These are phyloP conservation scores for Oncorhynchus gorbuscha DNA, from an alignment of 2,113 vertebrate species.

Conservation along the genomic window DNA sequence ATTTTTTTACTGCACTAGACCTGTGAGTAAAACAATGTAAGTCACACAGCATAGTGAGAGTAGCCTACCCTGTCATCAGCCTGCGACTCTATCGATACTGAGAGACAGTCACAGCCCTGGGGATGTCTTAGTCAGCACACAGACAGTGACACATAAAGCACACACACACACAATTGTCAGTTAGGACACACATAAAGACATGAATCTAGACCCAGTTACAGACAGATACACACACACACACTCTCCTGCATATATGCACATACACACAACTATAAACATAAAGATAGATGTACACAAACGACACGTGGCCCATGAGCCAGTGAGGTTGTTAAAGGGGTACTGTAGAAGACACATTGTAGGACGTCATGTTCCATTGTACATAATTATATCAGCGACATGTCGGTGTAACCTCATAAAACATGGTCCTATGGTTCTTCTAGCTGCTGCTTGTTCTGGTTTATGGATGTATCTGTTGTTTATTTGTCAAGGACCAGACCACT, in stretches of 20 bases:
- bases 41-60: too few relatives aligned
- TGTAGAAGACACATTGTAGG: background rate
- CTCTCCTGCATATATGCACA: too few relatives aligned
- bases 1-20: too few relatives aligned
- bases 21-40: too few relatives aligned
- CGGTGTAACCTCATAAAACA: slow-evolving; percentile 47
- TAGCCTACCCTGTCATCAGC: background rate
- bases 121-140: slow-evolving; percentile 38
- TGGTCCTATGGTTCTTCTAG: slow-evolving; percentile 41
- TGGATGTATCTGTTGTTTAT: background rate
- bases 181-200: slow-evolving; percentile 17
- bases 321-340: slow-evolving; percentile 15
- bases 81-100: background rate
- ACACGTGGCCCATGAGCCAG: slow-evolving; percentile 48
- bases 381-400: slow-evolving; percentile 56
- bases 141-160: slow-evolving; percentile 40
- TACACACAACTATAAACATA: too few relatives aligned
- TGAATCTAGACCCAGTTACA: background rate
- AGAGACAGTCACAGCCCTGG: background rate
- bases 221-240: background rate
- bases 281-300: too few relatives aligned
- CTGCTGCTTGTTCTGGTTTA: slow-evolving; percentile 13
- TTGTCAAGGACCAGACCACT: background rate
- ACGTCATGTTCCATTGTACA: slow-evolving; percentile 19
- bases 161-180: slow-evolving; percentile 45